phyloP scores from a whole-genome alignment of 1,140 invertebrate genomes.

The Eufriesea mexicana region DNA sequence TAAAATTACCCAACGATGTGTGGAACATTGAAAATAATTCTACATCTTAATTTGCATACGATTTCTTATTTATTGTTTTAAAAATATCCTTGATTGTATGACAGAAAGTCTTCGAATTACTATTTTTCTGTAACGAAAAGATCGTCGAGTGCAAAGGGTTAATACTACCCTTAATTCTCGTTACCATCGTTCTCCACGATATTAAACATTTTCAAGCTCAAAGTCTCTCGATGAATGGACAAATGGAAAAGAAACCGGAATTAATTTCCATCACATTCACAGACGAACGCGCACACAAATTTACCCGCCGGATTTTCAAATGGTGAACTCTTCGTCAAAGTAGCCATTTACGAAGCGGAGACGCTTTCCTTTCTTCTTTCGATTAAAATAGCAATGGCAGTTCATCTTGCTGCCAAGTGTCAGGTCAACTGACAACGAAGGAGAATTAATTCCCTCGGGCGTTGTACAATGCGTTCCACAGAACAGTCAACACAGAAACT shows the following conservation, averaged over 20 bases:
- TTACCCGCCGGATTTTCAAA: neutral
- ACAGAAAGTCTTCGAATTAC: no score
- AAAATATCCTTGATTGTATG: no score
- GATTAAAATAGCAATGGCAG: constrained; percentile 20
- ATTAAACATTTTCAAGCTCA: neutral
- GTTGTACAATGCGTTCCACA: constrained; percentile 16
- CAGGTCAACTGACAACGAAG: constrained; percentile 26
- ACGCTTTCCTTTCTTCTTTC: neutral
- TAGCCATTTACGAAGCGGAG: neutral
- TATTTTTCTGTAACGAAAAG: no score
- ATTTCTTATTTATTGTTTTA: no score
- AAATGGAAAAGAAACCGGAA: neutral
- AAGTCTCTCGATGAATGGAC: neutral
- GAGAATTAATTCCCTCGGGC: constrained; percentile 31
- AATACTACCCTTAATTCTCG: no score
- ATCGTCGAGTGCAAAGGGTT: no score
- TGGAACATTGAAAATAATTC: no score
- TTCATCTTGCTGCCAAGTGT: constrained; percentile 5
- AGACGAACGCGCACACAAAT: neutral
- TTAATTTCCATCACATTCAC: neutral
- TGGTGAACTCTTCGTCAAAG: neutral
- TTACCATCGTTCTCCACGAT: neutral
- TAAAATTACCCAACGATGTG: no score
- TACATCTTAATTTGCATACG: no score
- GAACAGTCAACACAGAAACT: neutral